Evolutionary conservation across 2,797 vertebrate species (phyloP).

Genomic region (Calcarius lapponicus): DNA sequence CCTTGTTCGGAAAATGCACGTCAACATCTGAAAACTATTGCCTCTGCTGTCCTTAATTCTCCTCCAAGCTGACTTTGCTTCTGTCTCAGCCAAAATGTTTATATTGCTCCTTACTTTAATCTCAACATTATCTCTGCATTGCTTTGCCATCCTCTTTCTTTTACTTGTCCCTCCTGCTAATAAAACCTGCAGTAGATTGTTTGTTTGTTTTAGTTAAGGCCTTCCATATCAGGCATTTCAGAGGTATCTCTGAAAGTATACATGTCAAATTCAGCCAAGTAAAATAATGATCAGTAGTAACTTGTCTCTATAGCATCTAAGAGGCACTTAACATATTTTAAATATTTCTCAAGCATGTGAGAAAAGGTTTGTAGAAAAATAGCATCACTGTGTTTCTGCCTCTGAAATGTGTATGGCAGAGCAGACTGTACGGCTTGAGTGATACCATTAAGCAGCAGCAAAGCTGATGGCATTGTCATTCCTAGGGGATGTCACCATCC

Average conservation of each 20-base stretch:
- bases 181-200: neutral
- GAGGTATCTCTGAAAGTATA: neutral
- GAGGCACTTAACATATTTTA: neutral
- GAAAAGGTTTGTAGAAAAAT: neutral
- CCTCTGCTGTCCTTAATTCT: slow-evolving; percentile 6
- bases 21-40: slow-evolving; percentile 24
- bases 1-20: neutral
- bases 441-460: fast-evolving
- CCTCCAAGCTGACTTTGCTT: neutral
- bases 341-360: neutral
- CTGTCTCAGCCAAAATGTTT: slow-evolving; percentile 14
- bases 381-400: neutral
- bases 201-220: neutral
- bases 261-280: neutral
- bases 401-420: neutral
- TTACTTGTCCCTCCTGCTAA: slow-evolving; percentile 17
- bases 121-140: neutral
- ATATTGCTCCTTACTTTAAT: slow-evolving; percentile 2
- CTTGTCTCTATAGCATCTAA: neutral
- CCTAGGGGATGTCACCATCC: fast-evolving
- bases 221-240: neutral
- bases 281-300: neutral
- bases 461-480: neutral
- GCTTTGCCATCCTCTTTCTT: neutral
- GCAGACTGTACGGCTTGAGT: neutral